phyloP scores from a whole-genome alignment of 2,797 vertebrate species.

The Myotis findleyi region DNA sequence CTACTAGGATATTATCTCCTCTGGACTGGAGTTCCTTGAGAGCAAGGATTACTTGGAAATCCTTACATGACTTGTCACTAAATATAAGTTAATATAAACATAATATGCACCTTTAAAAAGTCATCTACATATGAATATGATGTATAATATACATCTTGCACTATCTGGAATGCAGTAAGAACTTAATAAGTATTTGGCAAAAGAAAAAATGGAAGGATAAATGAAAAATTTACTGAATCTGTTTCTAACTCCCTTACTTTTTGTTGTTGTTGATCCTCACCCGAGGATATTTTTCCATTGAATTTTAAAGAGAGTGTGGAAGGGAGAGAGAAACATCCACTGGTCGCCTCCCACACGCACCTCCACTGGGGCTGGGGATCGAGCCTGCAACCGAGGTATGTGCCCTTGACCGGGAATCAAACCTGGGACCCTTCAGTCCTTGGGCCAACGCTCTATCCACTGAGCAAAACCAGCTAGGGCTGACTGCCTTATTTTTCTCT shows the following conservation, averaged over 20 bases:
- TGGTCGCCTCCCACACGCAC: too few species aligned
- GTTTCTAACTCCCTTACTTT: not conserved
- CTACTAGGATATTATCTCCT: not conserved
- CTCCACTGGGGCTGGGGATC: too few species aligned
- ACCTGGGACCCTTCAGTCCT: too few species aligned
- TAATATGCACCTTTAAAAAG: not conserved
- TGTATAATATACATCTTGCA: not conserved
- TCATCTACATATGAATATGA: not conserved
- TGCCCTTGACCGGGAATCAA: too few species aligned
- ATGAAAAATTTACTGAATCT: not conserved
- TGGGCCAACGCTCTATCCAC: too few species aligned
- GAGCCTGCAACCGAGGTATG: too few species aligned
- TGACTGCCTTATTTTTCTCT: not conserved
- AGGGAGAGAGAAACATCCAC: too few species aligned
- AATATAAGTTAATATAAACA: not conserved
- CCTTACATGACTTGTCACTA: not conserved
- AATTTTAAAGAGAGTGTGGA: too few species aligned
- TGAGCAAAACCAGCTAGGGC: not conserved
- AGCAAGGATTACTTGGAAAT: constrained; percentile 5
- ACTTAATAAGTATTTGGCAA: constrained; percentile 16
- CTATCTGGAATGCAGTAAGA: not conserved
- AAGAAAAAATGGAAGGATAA: not conserved
- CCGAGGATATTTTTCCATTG: too few species aligned
- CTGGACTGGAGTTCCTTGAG: not conserved
- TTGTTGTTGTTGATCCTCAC: too few species aligned